These are phyloP conservation scores for Allolobophora icterica DNA, from an alignment of 2,888 invertebrate genomes.

Conservation along the genomic window DNA sequence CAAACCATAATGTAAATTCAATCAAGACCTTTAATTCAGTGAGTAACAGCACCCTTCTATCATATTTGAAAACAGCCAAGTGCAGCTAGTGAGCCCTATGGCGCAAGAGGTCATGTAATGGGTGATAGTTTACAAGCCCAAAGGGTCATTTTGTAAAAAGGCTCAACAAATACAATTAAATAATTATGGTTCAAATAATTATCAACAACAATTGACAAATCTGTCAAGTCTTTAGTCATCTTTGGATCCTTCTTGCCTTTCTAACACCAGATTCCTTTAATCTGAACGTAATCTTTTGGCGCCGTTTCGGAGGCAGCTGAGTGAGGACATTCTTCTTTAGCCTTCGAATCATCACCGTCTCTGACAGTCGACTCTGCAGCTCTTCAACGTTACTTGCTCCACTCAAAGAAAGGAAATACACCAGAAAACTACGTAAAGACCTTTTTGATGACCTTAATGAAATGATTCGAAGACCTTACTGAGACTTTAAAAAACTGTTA, in stretches of 20 bases:
- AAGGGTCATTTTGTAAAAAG: too few species aligned
- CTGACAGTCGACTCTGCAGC: constrained; percentile 53
- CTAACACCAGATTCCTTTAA: constrained; percentile 59
- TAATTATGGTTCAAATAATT: not conserved
- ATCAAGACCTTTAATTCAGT: too few species aligned
- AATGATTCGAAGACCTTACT: too few species aligned
- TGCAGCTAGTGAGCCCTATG: too few species aligned
- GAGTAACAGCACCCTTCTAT: too few species aligned
- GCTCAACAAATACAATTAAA: not conserved
- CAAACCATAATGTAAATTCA: not conserved
- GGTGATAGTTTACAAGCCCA: too few species aligned
- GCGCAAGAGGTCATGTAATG: too few species aligned
- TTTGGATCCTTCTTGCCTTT: constrained; percentile 49
- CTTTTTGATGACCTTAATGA: not conserved
- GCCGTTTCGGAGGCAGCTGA: constrained; percentile 60
- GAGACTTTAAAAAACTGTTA: not conserved
- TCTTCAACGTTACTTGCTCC: constrained; percentile 62
- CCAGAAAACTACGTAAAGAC: not conserved
- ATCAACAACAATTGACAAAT: not conserved
- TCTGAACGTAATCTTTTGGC: constrained; percentile 60
- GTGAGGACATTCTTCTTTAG: constrained; percentile 59
- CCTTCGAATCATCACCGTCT: constrained; percentile 58
- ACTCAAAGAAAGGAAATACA: constrained; percentile 47
- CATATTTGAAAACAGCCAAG: too few species aligned
- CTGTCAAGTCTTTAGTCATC: not conserved